A percentile compares a stretch with the other conserved stretches of the same genome.
These are phyloP conservation scores for Nephrocerus scutellatus DNA, from an alignment of 2,888 invertebrate species.

Conservation along the genomic window DNA sequence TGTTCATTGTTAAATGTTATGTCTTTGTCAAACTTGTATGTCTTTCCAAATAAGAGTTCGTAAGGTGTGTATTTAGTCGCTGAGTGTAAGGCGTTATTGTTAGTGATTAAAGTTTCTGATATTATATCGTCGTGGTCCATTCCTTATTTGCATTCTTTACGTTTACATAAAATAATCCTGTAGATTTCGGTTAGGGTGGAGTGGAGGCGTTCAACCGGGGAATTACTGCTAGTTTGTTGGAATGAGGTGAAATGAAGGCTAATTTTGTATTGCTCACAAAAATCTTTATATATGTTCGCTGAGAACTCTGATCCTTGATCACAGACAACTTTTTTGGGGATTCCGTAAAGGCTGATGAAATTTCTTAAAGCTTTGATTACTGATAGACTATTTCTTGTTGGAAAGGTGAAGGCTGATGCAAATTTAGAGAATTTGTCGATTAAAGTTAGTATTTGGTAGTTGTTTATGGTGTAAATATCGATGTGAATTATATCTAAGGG, in stretches of 20 bases:
- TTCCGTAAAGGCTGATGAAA: too few species aligned
- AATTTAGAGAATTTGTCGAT: too few species aligned
- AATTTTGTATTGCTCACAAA: not conserved
- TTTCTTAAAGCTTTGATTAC: too few species aligned
- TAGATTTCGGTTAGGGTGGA: too few species aligned
- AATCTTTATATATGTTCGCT: too few species aligned
- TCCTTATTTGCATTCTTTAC: not conserved
- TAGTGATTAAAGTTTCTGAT: constrained; percentile 1
- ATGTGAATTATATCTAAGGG: too few species aligned
- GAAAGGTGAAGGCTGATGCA: too few species aligned
- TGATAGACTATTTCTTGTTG: too few species aligned
- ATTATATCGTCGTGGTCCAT: constrained; percentile 4
- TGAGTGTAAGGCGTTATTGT: constrained; percentile 4
- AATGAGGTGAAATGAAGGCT: not conserved
- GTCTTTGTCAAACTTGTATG: not conserved
- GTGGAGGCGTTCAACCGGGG: constrained; percentile 2
- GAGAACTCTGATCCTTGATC: too few species aligned
- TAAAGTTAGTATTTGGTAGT: too few species aligned
- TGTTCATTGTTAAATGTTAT: not conserved
- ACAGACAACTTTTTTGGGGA: too few species aligned
- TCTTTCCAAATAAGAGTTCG: constrained; percentile 3
- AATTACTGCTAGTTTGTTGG: constrained; percentile 3
- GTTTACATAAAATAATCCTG: not conserved
- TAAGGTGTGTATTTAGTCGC: not conserved
- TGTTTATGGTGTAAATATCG: too few species aligned